Evolutionary conservation across 2,113 vertebrate genomes (phyloP), one percentile per base, ranked within the genome.

Genomic region (Oreotragus oreotragus): DNA sequence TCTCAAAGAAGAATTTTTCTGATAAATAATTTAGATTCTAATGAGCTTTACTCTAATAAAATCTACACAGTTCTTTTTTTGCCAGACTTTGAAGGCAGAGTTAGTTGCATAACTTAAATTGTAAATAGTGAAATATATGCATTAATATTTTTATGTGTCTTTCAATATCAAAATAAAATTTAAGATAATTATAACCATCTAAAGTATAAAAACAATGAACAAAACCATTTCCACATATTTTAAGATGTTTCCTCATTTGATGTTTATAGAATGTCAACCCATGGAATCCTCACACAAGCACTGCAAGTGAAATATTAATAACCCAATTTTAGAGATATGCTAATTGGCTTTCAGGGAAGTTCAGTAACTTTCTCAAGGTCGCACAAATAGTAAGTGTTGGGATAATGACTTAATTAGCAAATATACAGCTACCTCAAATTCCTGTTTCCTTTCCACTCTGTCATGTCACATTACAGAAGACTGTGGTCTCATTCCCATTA

Each of bases 261-360:
- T 70, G 53, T 70, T 84, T 45, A n/a, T n/a, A n/a, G n/a, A 79
- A 57, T 77, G 62, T 90, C 73, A 85, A n/a, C 55, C 36, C 43
- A 49, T 25, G 36, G 45, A 64, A 49, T 89, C 53, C 17, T 89
- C 43, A 86, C 55, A 66, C 5, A 45, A 83, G 55, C 16, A 14
- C 80, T 83, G 6, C 45, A 87, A 73, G 36, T 90, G 96, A 84
- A 97, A 95, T 55, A 93, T 88, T 94, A 97, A 94, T 57, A 91
- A 70, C 55, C 57, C 90, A 73, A 28, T 73, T 87, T 95, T 58
- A 95, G 86, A 66, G 60, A 90, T 39, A 60, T 33, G 2, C 27
- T 93, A 77, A 86, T 62, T 96, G 55, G 55, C 30, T 86, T 66
- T 60, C 70, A 55, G 16, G 9, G 25, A 89, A 12, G 17, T 36